phyloP scores from a whole-genome alignment of 2,113 vertebrate species.

The Phaethornis superciliosus region DNA sequence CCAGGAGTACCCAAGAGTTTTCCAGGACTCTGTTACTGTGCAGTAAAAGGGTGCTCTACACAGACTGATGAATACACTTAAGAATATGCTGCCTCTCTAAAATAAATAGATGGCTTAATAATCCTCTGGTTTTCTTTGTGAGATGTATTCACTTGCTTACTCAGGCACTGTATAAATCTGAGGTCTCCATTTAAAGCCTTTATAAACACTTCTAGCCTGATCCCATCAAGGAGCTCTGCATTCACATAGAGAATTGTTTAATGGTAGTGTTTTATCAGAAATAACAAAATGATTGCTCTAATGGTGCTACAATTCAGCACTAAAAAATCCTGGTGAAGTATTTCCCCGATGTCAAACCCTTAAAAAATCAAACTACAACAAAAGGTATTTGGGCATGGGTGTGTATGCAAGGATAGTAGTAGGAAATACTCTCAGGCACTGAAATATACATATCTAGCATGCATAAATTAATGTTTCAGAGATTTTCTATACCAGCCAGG shows the following conservation, averaged over 20 bases:
- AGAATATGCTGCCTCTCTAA: neutral
- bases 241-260: neutral
- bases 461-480: conserved; percentile 1
- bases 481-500: neutral
- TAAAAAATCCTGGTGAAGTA: neutral
- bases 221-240: neutral
- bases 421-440: neutral
- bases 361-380: neutral
- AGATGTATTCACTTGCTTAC: neutral
- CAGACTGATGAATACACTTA: neutral
- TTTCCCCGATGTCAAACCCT: neutral
- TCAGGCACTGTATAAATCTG: neutral
- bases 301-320: neutral
- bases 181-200: neutral
- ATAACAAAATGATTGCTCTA: neutral
- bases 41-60: neutral
- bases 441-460: neutral
- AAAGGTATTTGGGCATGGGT: neutral
- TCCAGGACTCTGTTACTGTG: neutral
- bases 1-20: neutral
- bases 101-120: neutral
- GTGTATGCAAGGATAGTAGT: neutral
- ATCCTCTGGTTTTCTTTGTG: neutral
- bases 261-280: neutral
- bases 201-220: neutral